phyloP scores from a whole-genome alignment of 1,140 invertebrate genomes.

The Hesperophylax magnus region DNA sequence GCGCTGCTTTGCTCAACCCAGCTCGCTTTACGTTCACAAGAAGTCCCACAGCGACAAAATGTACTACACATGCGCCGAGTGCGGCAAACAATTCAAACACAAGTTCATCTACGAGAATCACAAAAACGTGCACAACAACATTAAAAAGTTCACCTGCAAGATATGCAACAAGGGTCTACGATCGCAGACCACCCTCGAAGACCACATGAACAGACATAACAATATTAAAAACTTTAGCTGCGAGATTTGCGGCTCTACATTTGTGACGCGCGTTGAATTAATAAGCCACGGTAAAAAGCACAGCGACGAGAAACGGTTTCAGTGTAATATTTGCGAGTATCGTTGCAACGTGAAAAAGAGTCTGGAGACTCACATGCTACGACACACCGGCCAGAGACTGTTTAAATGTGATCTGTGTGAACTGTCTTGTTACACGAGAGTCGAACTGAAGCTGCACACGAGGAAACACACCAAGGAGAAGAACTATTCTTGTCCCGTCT shows the following conservation, averaged over 20 bases:
- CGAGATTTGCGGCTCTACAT: conserved; percentile 67
- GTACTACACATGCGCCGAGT: conserved; percentile 73
- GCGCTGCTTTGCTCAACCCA: conserved; percentile 72
- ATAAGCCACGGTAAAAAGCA: conserved; percentile 66
- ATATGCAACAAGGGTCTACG: conserved; percentile 64
- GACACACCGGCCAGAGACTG: conserved; percentile 66
- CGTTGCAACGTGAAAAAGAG: conserved; percentile 68
- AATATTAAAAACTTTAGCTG: conserved; percentile 68
- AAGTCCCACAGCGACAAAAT: conserved; percentile 67
- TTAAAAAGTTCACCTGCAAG: conserved; percentile 61
- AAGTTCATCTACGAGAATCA: conserved; percentile 66
- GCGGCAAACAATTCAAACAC: conserved; percentile 76
- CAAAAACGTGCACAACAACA: conserved; percentile 64
- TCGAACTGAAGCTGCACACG: conserved; percentile 65
- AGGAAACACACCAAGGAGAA: conserved; percentile 72
- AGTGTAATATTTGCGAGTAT: conserved; percentile 68
- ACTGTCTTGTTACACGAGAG: conserved; percentile 63
- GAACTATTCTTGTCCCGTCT: conserved; percentile 72
- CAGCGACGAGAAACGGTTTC: conserved; percentile 61
- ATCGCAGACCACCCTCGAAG: conserved; percentile 63
- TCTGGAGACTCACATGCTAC: conserved; percentile 66
- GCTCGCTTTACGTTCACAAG: conserved; percentile 66
- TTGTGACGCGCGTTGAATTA: conserved; percentile 67
- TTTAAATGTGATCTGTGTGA: conserved; percentile 65
- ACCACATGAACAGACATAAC: conserved; percentile 66